phyloP scores from a whole-genome alignment of 2,113 vertebrate species.

The Fulmarus glacialis region DNA sequence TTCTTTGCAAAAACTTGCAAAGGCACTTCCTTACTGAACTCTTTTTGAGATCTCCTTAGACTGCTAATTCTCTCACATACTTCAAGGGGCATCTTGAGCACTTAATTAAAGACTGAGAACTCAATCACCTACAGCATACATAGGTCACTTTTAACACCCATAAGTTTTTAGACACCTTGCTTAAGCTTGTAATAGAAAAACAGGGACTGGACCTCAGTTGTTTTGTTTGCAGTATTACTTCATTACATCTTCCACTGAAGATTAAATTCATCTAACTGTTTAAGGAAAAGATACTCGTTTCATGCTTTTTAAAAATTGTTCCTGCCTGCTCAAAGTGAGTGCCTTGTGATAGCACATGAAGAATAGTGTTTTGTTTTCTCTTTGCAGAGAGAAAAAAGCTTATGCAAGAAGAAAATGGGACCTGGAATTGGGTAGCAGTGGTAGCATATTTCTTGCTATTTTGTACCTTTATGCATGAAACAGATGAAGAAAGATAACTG shows the following conservation, averaged over 20 bases:
- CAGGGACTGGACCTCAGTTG: fast-evolving
- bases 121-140: not conserved
- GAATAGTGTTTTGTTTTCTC: not conserved
- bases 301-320: not conserved
- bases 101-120: not conserved
- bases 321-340: not conserved
- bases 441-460: not conserved
- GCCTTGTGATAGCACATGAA: not conserved
- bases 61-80: not conserved
- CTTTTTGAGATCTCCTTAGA: not conserved
- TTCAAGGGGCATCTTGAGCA: not conserved
- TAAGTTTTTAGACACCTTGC: not conserved
- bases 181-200: not conserved
- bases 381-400: not conserved
- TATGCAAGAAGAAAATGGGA: not conserved
- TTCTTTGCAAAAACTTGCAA: not conserved
- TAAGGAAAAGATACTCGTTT: not conserved
- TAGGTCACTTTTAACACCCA: not conserved
- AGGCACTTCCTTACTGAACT: not conserved
- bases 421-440: not conserved
- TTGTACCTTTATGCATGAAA: not conserved
- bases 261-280: not conserved
- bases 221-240: not conserved
- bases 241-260: not conserved
- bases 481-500: not conserved